Conservation (phyloP, 2,113 vertebrate species). For the Misgurnus anguillicaudatus region DNA sequence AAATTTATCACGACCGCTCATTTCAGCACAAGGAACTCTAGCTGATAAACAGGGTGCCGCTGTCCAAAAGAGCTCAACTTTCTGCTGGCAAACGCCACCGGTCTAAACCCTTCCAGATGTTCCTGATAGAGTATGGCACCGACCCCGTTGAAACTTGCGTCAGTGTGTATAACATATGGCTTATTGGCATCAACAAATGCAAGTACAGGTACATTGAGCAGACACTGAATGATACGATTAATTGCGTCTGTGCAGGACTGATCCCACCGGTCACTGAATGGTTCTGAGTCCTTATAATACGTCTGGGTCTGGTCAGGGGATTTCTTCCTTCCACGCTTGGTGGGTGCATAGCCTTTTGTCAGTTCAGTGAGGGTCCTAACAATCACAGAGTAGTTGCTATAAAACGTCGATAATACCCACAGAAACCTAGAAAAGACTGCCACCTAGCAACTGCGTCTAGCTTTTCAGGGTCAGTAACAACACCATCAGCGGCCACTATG, state of each 20-base stretch:
- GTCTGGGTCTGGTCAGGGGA: background rate
- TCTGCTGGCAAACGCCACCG: background rate
- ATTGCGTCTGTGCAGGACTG: slow-evolving; percentile 13
- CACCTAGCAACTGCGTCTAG: background rate
- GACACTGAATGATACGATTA: background rate
- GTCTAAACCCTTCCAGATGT: background rate
- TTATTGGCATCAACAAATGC: background rate
- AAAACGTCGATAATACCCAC: slow-evolving; percentile 12
- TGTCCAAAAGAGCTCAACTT: background rate
- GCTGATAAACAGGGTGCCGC: background rate
- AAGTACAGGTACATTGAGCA: background rate
- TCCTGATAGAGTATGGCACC: slow-evolving; percentile 5
- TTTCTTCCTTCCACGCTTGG: background rate
- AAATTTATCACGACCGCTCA: no score
- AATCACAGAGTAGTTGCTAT: background rate
- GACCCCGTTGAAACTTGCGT: background rate
- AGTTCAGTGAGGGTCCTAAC: background rate
- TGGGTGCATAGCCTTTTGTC: slow-evolving; percentile 16
- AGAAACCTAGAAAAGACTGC: background rate
- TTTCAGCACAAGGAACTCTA: background rate
- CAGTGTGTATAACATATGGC: background rate
- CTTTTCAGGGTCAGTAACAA: slow-evolving; percentile 9
- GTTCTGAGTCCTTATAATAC: background rate
- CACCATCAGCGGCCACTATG: slow-evolving; percentile 6
- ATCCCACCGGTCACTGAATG: slow-evolving; percentile 1